Evolutionary conservation across 2,797 vertebrate species (phyloP), one percentile per base, ranked within the genome.

Genomic region (Eidolon dupreanum): DNA sequence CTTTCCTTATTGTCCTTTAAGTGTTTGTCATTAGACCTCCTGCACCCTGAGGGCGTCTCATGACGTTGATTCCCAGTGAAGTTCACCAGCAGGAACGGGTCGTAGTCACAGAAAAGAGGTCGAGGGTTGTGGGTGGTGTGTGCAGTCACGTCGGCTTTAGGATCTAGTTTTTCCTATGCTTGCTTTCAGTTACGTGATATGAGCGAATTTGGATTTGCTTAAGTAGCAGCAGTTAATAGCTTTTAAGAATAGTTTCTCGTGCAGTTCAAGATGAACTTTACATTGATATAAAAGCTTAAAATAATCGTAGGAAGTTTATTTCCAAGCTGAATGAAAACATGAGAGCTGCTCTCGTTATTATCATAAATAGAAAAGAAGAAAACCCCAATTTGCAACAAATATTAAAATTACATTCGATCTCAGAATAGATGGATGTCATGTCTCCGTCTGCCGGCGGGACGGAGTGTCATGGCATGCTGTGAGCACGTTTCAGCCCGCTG

Each of bases 241-340:
- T 95, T 88, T 88, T 61, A 85, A 78, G 66, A 83, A 94, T 41
- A 65, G 36, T 92, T 94, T 93, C 75, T 66, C n/a, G 55, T 79
- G 12, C 22, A 75, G 38, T 93, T 88, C 43, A 85, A 93, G 57
- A 90, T 81, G 17, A 53, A 6, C 75, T 93, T 91, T 93, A 55
- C 77, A 53, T n/a, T 93, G 66, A 73, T 53, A 66, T 51, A 87
- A 82, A 65, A 70, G 31, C 59, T 93, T 84, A 59, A 46, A 85
- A 89, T 87, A 96, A 71, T 88, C 77, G 15, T 55, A 70, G 82
- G 55, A 85, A 75, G 59, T 93, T 96, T 95, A 73, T 94, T 93
- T 95, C 46, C 51, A 89, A 57, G 57, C 63, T 63, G 94, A 96
- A 73, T 78, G 74, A 90, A 91, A 92, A 70, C 84, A 38, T 87